Conservation (phyloP, 2,797 vertebrate species). For the Sylvilagus floridanus region DNA sequence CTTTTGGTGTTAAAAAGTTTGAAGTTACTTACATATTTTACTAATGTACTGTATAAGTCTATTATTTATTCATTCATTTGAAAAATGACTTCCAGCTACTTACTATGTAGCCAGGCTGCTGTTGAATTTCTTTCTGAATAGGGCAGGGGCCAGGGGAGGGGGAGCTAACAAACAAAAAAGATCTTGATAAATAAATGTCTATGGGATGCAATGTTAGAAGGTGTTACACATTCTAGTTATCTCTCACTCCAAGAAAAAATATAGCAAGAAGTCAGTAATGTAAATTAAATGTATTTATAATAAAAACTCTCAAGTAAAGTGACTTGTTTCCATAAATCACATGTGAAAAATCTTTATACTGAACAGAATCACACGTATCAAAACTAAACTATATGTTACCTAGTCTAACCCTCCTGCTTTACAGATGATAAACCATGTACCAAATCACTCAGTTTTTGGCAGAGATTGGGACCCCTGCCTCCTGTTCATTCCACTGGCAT, state of each 20-base stretch:
- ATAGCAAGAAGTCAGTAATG: not conserved
- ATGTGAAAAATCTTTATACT: not conserved
- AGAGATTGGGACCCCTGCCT: slow-evolving; percentile 23
- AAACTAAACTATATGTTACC: not conserved
- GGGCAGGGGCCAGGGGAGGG: not conserved
- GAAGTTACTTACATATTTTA: slow-evolving; percentile 46
- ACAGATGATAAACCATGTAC: slow-evolving; percentile 7
- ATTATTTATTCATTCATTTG: not conserved
- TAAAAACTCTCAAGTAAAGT: slow-evolving; percentile 12
- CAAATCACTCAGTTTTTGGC: not conserved
- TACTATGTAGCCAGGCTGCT: not conserved
- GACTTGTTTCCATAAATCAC: not conserved
- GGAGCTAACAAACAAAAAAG: not conserved
- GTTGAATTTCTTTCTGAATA: not conserved
- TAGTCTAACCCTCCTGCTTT: slow-evolving; percentile 17
- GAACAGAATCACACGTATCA: not conserved
- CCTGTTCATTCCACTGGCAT: not conserved
- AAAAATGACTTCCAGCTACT: slow-evolving; percentile 8
- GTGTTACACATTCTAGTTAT: not conserved
- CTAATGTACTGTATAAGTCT: not conserved
- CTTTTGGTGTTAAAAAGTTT: slow-evolving; percentile 24
- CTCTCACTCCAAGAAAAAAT: not conserved
- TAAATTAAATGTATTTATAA: slow-evolving; percentile 4
- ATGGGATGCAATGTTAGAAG: not conserved
- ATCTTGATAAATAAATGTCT: slow-evolving; percentile 36